These are phyloP conservation scores for Xyrichtys novacula DNA, from an alignment of 2,797 vertebrate genomes.

Conservation along the genomic window DNA sequence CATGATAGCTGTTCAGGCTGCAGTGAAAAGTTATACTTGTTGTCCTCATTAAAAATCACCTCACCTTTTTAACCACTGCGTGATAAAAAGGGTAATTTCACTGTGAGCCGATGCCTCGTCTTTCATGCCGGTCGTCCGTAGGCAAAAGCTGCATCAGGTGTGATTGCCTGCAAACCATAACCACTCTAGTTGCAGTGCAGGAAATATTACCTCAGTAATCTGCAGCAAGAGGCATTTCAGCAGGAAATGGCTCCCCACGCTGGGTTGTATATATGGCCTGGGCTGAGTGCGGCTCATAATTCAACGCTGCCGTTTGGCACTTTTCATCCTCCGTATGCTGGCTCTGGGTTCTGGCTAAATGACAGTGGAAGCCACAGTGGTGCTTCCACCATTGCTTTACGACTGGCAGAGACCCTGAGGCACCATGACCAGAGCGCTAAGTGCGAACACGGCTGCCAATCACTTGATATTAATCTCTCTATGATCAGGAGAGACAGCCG, in stretches of 20 bases:
- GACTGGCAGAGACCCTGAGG: constrained; percentile 65
- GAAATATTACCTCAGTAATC: constrained; percentile 77
- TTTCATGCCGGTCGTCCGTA: constrained; percentile 40
- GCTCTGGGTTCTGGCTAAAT: constrained; percentile 65
- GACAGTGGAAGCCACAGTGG: constrained; percentile 69
- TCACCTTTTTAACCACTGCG: constrained; percentile 48
- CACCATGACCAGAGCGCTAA: constrained; percentile 63
- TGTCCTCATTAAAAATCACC: constrained; percentile 70
- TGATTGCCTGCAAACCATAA: constrained; percentile 66
- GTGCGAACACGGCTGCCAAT: constrained; percentile 74
- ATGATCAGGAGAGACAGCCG: constrained; percentile 53
- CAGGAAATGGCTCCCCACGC: constrained; percentile 71
- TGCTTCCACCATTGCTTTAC: constrained; percentile 69
- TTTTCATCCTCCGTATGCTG: constrained; percentile 68
- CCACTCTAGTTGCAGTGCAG: constrained; percentile 68
- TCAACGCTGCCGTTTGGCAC: constrained; percentile 65
- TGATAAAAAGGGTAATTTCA: constrained; percentile 66
- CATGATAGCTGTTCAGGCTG: constrained; percentile 38
- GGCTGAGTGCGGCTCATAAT: constrained; percentile 67
- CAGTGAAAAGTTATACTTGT: constrained; percentile 45
- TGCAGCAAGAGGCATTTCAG: constrained; percentile 75
- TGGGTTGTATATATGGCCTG: constrained; percentile 66
- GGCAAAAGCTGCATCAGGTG: constrained; percentile 64
- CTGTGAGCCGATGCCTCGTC: constrained; percentile 45
- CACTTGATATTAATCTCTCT: constrained; percentile 70